Evolutionary conservation across 2,113 vertebrate genomes (phyloP), one percentile per base, ranked within the genome.

Genomic region (Cyprinodon tularosa): DNA sequence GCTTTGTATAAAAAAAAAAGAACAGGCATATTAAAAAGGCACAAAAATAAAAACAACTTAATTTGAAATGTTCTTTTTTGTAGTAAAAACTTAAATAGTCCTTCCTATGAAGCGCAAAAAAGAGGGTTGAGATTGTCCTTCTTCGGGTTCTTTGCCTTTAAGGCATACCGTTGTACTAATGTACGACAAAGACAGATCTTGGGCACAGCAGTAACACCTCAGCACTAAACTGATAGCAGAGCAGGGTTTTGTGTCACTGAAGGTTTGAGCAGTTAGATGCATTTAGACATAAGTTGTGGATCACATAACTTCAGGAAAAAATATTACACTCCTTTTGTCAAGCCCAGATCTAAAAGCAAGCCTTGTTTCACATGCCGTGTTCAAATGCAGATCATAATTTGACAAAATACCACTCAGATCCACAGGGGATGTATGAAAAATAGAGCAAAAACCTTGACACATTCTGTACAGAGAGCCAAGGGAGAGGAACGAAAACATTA

Each of bases 371-470:
- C 40, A 73, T 63, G 72, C 66, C 78, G 66, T 76, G 84, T 89
- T 88, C 57, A 83, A 85, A 89, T 64, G 62, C 66, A 73, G 62
- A 73, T 79, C 77, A 84, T 83, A 88, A 84, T 63, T 69, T 78
- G 82, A 89, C 81, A 89, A 93, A 93, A 90, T 79, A 81, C 78
- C 81, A 76, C 15, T n/a, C 59, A 78, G 81, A 82, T 88, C 88
- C 84, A 89, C 68, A 86, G 88, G 88, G 89, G 78, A 57, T 12
- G 67, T 84, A 79, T 87, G 86, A 76, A 87, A 29, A 87, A 87
- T 91, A 59, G 37, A 57, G 68, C 59, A 80, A 72, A 77, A 93
- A 92, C 76, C 86, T 84, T 92, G 92, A 92, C 89, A 89, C 76
- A 83, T 90, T 91, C 92, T 90, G 86, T 87, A 86, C 40, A 77